Evolutionary conservation across 2,888 invertebrate species (phyloP), one percentile per base, ranked within the genome.

Genomic region (Rotaria socialis): DNA sequence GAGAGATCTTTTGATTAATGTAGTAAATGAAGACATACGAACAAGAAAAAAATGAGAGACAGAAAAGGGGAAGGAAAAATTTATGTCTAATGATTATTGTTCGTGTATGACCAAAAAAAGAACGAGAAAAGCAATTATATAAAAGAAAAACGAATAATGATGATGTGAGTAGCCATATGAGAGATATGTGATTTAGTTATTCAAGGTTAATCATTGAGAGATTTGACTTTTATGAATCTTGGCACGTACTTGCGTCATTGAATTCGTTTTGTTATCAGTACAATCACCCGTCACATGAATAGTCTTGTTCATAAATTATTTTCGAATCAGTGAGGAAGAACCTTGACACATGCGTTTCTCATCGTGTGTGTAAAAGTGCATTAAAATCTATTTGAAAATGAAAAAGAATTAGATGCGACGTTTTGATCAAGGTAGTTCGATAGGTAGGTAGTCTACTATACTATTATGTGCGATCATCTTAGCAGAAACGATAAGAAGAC

Each of bases 211-310:
- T 67, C 27, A 67, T 67, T 11, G 14, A 27, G 14, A 67, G 67
- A 67, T 67, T 67, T 67, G 67, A 67, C 67, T 67, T 67, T 67
- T 67, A 67, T 67, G 67, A 67, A 67, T 67, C 67, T 67, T 67
- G 67, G 67, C 67, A 67, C 67, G 67, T 67, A 67, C 67, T 67
- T 67, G 35, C 67, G 35, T 67, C 67, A 67, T 67, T 67, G 67
- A 67, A 11, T 67, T 14, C 67, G 67, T 67, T 67, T 52, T 35
- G 67, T 67, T 67, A 67, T 67, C 67, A 67, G 67, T 67, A 67
- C 35, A 67, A 67, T 67, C 67, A 35, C 67, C 35, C 67, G 67
- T 67, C 67, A 67, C 35, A 27, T 67, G 67, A 67, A 67, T 67
- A 67, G 67, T 27, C 67, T 35, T 67, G 67, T 67, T 67, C 67